These are phyloP conservation scores for Anthopleura sola DNA, from an alignment of 64 coral and sea anemone species.

Conservation along the genomic window DNA sequence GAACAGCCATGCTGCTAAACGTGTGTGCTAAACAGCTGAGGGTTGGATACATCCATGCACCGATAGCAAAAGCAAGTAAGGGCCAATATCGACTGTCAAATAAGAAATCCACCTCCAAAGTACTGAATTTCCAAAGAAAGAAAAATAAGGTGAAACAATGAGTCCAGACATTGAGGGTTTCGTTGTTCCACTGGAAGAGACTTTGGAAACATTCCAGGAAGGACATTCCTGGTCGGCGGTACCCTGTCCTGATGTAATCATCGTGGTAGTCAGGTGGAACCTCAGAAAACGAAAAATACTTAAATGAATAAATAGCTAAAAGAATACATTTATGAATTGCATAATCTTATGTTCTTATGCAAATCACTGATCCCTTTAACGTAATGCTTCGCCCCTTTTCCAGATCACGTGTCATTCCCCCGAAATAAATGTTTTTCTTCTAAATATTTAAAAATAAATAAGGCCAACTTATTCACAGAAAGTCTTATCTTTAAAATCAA, in stretches of 20 bases:
- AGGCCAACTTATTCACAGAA: no score
- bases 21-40: conserved; percentile 62
- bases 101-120: conserved; percentile 31
- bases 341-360: no score
- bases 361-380: no score
- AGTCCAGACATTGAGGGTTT: conserved; percentile 68
- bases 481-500: no score
- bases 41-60: conserved; percentile 41
- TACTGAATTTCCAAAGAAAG: conserved; percentile 49
- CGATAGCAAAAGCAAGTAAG: conserved; percentile 41
- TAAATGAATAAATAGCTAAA: no score
- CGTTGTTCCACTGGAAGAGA: conserved; percentile 72
- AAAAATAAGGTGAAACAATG: conserved; percentile 56
- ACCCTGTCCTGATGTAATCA: conserved; percentile 63
- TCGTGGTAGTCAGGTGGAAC: conserved; percentile 56
- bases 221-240: conserved; percentile 47
- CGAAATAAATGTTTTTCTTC: no score
- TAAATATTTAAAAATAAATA: no score
- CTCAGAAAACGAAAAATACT: background rate
- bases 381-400: no score
- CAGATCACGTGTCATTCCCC: no score
- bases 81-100: conserved; percentile 36
- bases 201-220: conserved; percentile 40
- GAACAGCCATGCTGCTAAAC: conserved; percentile 53
- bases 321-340: no score